Evolutionary conservation across 2,113 vertebrate genomes (phyloP).

Genomic region (Platysternon megacephalum): DNA sequence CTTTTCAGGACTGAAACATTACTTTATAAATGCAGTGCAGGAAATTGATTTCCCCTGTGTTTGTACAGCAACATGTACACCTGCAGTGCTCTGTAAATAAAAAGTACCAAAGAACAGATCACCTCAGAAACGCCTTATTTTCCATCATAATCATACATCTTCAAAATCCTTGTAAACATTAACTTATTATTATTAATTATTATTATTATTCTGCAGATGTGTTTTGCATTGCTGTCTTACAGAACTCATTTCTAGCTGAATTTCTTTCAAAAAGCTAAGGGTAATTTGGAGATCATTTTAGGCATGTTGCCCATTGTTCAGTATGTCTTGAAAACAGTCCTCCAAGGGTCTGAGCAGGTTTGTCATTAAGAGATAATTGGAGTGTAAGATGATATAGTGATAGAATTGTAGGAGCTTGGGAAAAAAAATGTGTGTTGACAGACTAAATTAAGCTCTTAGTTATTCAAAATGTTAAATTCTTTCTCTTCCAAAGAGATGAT

Average conservation of each 20-base stretch:
- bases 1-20: background rate
- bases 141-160: background rate
- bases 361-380: background rate
- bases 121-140: background rate
- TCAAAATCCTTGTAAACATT: background rate
- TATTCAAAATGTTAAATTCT: background rate
- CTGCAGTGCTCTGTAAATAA: background rate
- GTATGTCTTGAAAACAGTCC: background rate
- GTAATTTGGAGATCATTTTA: background rate
- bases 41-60: background rate
- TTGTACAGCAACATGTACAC: background rate
- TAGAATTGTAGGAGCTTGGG: background rate
- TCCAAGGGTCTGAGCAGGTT: background rate
- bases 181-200: background rate
- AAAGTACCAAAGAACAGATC: background rate
- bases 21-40: background rate
- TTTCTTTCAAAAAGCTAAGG: background rate
- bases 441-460: background rate
- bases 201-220: background rate
- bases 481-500: background rate
- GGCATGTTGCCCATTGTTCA: background rate
- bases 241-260: background rate
- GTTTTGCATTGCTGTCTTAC: background rate
- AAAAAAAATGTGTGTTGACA: background rate
- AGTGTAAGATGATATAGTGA: background rate